A percentile compares a stretch with the other conserved stretches of the same genome.
These are phyloP conservation scores for Trisateles emortualis DNA, from an alignment of 2,888 invertebrate species.

Conservation along the genomic window DNA sequence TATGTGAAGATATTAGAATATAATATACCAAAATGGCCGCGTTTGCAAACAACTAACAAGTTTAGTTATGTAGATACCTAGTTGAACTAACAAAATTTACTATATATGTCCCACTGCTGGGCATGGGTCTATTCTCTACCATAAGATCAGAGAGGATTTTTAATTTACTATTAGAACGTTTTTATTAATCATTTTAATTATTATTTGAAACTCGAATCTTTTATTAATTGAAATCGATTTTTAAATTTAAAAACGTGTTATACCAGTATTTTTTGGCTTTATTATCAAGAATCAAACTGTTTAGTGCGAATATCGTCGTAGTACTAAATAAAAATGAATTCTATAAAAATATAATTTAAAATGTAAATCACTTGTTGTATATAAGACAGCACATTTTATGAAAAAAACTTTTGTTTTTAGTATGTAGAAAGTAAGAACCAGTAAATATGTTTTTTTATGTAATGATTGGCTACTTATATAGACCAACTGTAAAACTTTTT, in stretches of 20 bases:
- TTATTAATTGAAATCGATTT: too few species aligned
- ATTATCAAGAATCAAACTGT: neutral
- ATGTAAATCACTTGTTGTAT: conserved; percentile 5
- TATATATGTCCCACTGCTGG: too few species aligned
- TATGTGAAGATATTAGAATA: neutral
- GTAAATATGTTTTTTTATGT: neutral
- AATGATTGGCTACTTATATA: neutral
- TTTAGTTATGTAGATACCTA: conserved; percentile 4
- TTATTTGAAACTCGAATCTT: too few species aligned
- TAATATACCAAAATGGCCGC: neutral
- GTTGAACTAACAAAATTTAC: neutral
- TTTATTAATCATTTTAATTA: neutral
- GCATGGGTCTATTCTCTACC: too few species aligned
- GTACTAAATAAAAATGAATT: neutral
- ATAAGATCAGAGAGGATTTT: too few species aligned
- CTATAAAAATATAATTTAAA: neutral
- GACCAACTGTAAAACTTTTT: too few species aligned
- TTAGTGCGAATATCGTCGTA: neutral
- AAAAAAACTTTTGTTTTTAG: neutral
- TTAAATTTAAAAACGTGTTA: neutral
- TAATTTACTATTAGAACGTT: neutral
- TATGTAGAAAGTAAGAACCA: conserved; percentile 1
- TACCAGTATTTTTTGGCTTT: conserved; percentile 22
- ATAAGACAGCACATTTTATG: conserved; percentile 5
- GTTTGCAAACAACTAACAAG: neutral